Evolutionary conservation across 2,888 invertebrate species (phyloP).

Genomic region (Brachyptera putata): DNA sequence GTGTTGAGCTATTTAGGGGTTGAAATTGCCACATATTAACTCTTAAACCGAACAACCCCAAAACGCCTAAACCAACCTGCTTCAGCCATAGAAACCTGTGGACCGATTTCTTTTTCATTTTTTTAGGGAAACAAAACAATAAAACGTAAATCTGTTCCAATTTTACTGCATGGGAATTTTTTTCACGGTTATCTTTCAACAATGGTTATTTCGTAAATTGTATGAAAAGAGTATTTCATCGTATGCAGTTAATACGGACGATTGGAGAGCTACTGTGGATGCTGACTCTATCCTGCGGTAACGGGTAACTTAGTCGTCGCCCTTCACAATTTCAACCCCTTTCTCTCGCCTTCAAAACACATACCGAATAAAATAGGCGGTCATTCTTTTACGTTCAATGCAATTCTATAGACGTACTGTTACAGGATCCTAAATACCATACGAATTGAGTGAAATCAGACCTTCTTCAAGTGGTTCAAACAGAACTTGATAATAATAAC

Average conservation of each 20-base stretch:
- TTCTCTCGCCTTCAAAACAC: not conserved
- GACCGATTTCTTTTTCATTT: not conserved
- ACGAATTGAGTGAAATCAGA: no score
- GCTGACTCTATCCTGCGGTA: constrained; percentile 2
- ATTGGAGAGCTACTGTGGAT: no score
- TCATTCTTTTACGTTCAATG: not conserved
- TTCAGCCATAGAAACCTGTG: not conserved
- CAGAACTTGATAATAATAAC: no score
- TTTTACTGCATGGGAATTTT: constrained; percentile 18
- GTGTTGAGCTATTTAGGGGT: constrained; percentile 5
- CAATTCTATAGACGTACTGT: not conserved
- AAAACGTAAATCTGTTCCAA: constrained; percentile 3
- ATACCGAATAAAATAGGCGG: not conserved
- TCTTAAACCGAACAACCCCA: constrained; percentile 5
- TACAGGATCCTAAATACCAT: not conserved
- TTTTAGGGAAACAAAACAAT: not conserved
- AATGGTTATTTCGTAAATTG: not conserved
- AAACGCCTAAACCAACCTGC: constrained; percentile 11
- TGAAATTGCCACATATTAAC: constrained; percentile 22
- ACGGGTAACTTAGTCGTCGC: not conserved
- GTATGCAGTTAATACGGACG: not conserved
- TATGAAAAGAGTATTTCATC: not conserved
- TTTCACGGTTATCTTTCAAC: not conserved
- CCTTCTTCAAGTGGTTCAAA: not conserved
- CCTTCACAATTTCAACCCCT: not conserved